phyloP scores from a whole-genome alignment of 2,888 invertebrate species.

The Drosophila acutilabella region DNA sequence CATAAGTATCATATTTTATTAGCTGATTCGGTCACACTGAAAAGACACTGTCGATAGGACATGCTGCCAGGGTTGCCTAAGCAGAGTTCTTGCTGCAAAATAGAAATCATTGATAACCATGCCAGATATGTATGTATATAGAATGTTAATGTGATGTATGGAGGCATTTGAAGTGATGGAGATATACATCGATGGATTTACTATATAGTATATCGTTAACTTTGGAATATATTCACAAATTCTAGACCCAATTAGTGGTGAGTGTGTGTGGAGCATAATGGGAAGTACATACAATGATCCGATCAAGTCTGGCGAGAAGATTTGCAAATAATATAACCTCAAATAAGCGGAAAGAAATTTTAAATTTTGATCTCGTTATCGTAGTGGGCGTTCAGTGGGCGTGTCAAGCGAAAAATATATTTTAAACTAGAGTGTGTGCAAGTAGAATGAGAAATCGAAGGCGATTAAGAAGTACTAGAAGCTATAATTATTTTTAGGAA shows the following conservation, averaged over 20 bases:
- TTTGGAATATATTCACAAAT: not conserved
- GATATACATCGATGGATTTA: not conserved
- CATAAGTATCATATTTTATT: too few relatives aligned
- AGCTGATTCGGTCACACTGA: too few relatives aligned
- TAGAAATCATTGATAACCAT: slow-evolving; percentile 24
- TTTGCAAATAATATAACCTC: too few relatives aligned
- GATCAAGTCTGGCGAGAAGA: too few relatives aligned
- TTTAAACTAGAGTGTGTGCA: not conserved
- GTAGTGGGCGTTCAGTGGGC: not conserved
- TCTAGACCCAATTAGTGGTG: not conserved
- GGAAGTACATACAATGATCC: too few relatives aligned
- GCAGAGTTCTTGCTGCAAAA: slow-evolving; percentile 51
- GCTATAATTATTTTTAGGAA: slow-evolving; percentile 4
- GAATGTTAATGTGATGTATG: not conserved
- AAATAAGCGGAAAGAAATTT: too few relatives aligned
- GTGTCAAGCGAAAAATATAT: slow-evolving; percentile 1
- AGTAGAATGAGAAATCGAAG: not conserved
- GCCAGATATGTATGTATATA: slow-evolving; percentile 22
- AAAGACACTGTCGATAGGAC: slow-evolving; percentile 23
- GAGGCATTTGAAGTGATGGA: not conserved
- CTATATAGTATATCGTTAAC: not conserved
- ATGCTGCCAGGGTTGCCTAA: slow-evolving; percentile 45
- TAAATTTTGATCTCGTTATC: too few relatives aligned
- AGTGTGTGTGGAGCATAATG: not conserved
- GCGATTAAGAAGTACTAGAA: not conserved